phyloP scores from a whole-genome alignment of 1,140 invertebrate genomes.

The Chrysopa pallens region DNA sequence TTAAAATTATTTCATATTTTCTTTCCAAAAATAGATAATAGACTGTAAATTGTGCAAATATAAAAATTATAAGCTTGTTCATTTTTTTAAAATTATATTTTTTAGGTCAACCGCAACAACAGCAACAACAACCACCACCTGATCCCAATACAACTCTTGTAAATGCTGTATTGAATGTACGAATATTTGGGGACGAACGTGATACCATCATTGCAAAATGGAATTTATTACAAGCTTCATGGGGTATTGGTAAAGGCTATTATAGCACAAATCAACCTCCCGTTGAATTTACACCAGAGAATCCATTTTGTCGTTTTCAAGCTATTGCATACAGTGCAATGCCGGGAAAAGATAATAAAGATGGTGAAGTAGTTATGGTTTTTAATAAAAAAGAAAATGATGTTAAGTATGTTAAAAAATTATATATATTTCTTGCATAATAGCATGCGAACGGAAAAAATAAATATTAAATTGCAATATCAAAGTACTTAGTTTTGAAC shows the following conservation, averaged over 20 bases:
- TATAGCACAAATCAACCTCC: constrained; percentile 53
- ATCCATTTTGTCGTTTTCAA: constrained; percentile 83
- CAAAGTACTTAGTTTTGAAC: no score
- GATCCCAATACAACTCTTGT: constrained; percentile 49
- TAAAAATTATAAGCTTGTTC: constrained; percentile 8
- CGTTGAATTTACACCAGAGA: constrained; percentile 71
- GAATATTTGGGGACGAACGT: constrained; percentile 80
- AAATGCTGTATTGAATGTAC: constrained; percentile 65
- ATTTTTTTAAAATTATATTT: constrained; percentile 10
- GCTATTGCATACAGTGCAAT: constrained; percentile 77
- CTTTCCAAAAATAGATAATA: not conserved
- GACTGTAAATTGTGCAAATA: constrained; percentile 1
- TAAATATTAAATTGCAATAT: no score
- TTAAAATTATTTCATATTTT: no score
- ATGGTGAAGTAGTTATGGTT: constrained; percentile 66
- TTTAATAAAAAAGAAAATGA: constrained; percentile 66
- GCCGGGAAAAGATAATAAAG: constrained; percentile 64
- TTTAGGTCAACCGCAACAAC: constrained; percentile 20
- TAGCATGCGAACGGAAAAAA: no score
- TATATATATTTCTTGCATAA: not conserved
- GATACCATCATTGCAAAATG: constrained; percentile 81
- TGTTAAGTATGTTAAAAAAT: constrained; percentile 31
- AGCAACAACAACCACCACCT: constrained; percentile 33
- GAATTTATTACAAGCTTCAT: constrained; percentile 85
- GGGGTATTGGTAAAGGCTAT: constrained; percentile 66